A percentile compares a stretch with the other conserved stretches of the same genome.
These are phyloP conservation scores for Mycalesis mineus DNA, from an alignment of 2,888 invertebrate genomes.

Conservation along the genomic window DNA sequence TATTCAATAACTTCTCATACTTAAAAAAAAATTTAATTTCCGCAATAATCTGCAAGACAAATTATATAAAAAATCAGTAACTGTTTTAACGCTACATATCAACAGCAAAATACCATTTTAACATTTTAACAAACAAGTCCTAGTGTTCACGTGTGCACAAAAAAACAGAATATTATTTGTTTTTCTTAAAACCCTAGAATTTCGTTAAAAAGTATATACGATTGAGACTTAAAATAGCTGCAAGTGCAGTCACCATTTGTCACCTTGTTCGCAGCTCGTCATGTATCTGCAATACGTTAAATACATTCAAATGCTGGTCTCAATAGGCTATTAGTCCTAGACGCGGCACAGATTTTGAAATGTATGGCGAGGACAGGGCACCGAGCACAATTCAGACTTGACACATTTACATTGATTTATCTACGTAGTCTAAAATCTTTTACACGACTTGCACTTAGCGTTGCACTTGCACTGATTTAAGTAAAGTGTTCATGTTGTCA, in stretches of 20 bases:
- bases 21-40: too few relatives aligned
- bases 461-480: too few relatives aligned
- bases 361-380: slow-evolving; percentile 27
- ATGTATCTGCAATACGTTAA: slow-evolving; percentile 8
- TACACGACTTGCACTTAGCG: background rate
- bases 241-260: background rate
- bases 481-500: too few relatives aligned
- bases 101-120: too few relatives aligned
- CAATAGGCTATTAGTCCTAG: slow-evolving; percentile 20
- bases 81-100: too few relatives aligned
- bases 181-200: too few relatives aligned
- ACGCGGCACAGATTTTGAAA: slow-evolving; percentile 24
- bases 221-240: background rate
- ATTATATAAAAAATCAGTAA: too few relatives aligned
- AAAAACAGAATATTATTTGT: too few relatives aligned
- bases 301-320: slow-evolving; percentile 6
- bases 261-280: slow-evolving; percentile 6
- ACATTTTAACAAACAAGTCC: too few relatives aligned
- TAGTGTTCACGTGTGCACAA: too few relatives aligned
- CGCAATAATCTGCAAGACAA: too few relatives aligned
- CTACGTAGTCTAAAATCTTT: slow-evolving; percentile 5
- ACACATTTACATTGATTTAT: slow-evolving; percentile 23
- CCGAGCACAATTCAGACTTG: slow-evolving; percentile 21
- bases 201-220: background rate
- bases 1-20: too few relatives aligned